These are phyloP conservation scores for Drusus annulatus DNA, from an alignment of 1,140 invertebrate genomes.

Conservation along the genomic window DNA sequence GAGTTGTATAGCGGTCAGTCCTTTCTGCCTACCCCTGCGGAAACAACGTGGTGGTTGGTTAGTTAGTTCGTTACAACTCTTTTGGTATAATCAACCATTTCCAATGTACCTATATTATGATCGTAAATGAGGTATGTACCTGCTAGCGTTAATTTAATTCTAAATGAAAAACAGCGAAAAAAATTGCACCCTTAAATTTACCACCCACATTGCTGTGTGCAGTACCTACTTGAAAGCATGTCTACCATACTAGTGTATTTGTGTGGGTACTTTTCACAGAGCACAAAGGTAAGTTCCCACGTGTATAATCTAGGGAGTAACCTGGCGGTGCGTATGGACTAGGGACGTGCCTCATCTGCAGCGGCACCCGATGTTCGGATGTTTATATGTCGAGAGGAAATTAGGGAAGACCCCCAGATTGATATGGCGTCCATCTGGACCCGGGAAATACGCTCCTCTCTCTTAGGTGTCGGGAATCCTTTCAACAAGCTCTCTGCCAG, in stretches of 20 bases:
- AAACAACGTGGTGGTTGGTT: too few species aligned
- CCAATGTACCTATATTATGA: too few species aligned
- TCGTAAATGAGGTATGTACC: too few species aligned
- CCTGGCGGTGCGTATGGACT: too few species aligned
- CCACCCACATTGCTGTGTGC: background rate
- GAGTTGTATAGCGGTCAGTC: too few species aligned
- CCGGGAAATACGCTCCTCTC: constrained; percentile 2
- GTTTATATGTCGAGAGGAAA: constrained; percentile 21
- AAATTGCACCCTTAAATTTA: too few species aligned
- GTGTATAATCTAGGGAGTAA: background rate
- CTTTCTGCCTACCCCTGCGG: too few species aligned
- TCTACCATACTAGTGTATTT: background rate
- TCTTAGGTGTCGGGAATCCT: background rate
- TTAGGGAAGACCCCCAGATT: constrained; percentile 21
- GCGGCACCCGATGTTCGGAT: background rate
- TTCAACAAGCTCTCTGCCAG: background rate
- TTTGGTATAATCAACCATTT: too few species aligned
- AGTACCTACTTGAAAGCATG: too few species aligned
- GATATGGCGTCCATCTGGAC: constrained; percentile 9
- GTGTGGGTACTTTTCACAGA: background rate
- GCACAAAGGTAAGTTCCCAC: background rate
- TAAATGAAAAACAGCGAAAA: too few species aligned
- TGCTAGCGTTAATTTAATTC: too few species aligned
- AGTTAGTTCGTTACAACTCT: too few species aligned
- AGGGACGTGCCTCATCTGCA: constrained; percentile 24